Conservation (phyloP, 2,888 invertebrate species). For the Holacanthella duospinosa region DNA sequence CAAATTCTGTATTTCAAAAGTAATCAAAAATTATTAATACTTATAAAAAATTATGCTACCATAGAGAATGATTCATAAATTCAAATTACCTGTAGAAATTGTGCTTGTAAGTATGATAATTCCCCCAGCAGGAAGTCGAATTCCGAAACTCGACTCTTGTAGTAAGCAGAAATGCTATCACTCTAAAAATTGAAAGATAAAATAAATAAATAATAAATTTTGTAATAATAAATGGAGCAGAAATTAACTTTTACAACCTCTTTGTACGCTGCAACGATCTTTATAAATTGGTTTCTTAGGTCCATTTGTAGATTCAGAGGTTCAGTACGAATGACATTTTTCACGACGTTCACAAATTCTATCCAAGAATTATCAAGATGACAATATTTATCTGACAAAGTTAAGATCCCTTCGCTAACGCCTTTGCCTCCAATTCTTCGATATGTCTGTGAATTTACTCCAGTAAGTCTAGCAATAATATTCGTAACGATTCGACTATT, state of each 20-base stretch:
- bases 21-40: too few relatives aligned
- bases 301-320: not conserved
- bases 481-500: conserved; percentile 19
- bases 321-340: conserved; percentile 9
- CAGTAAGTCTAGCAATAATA: conserved; percentile 19
- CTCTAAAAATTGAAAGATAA: too few relatives aligned
- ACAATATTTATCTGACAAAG: not conserved
- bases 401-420: not conserved
- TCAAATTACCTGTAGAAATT: not conserved
- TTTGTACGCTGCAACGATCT: conserved; percentile 18
- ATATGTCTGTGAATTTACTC: not conserved
- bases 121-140: not conserved
- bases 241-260: conserved; percentile 16
- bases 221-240: not conserved
- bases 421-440: not conserved
- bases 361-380: conserved; percentile 13
- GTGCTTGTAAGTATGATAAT: not conserved
- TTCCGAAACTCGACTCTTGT: not conserved
- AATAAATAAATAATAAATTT: not conserved
- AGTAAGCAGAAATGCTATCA: not conserved
- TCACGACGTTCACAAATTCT: conserved; percentile 21
- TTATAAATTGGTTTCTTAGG: conserved; percentile 11
- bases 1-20: too few relatives aligned
- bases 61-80: too few relatives aligned
- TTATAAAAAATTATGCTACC: too few relatives aligned